Evolutionary conservation across 2,113 vertebrate genomes (phyloP).

Genomic region (Saguinus midas): DNA sequence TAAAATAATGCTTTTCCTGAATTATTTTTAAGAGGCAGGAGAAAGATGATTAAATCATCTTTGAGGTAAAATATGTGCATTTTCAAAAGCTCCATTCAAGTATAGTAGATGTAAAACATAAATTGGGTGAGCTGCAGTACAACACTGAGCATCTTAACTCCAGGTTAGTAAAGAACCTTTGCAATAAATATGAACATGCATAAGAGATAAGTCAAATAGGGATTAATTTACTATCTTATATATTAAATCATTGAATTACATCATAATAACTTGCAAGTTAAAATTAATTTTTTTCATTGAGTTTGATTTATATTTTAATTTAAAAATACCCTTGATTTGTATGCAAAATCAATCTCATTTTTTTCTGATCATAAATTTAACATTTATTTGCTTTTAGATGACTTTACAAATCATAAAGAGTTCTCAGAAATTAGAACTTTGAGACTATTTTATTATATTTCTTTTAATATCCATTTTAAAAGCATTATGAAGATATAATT

Average conservation of each 20-base stretch:
- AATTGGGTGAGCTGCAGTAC: neutral
- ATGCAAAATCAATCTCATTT: neutral
- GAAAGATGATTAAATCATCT: neutral
- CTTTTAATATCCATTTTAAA: neutral
- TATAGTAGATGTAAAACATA: neutral
- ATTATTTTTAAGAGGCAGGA: neutral
- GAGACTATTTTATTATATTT: neutral
- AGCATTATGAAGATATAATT: neutral
- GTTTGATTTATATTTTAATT: neutral
- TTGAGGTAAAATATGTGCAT: neutral
- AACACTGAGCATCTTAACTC: neutral
- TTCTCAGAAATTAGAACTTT: neutral
- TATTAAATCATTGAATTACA: neutral
- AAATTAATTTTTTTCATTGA: neutral
- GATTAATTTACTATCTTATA: neutral
- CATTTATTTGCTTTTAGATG: neutral
- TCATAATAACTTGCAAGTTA: neutral
- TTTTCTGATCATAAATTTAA: neutral
- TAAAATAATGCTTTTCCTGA: neutral
- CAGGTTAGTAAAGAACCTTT: slow-evolving; percentile 6
- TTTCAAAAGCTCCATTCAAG: neutral
- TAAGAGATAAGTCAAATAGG: neutral
- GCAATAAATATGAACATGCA: neutral
- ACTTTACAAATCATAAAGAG: neutral
- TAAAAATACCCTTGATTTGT: neutral